Base-by-base conservation (phyloP, 2,113 vertebrate genomes). In the Hepsetus odoe region DNA sequence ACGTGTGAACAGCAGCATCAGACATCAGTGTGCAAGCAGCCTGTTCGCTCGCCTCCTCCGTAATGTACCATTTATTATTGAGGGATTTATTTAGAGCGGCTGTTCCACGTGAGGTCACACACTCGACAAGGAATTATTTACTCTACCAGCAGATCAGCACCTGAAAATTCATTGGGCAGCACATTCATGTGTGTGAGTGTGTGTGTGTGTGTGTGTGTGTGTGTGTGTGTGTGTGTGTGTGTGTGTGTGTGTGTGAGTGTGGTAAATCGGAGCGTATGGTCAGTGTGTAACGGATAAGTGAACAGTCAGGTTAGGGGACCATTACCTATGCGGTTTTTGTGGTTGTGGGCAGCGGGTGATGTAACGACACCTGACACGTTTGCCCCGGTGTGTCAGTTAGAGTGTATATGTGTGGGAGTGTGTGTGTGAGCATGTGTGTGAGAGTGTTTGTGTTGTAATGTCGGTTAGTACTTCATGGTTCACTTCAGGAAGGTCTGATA, bases 301-400 rank as follows among this genome's bases (percentile, higher is more conserved):
- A 87, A 85, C 87, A 90, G 91, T 87, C 88, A 82, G 84, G 77
- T 79, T 59, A 86, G 79, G 79, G 82, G 30, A 71, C 56, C 51
- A 86, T 89, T 86, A 86, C 84, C 88, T 91, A 90, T 90, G 87
- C 83, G 74, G 75, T 44, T 71, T 26, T 44, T 2, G 70, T 56
- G 12, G 79, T 92, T 89, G 87, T 85, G 86, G 90, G 92, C 87
- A 38, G 56, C 22, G 55, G 76, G 83, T 93, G 87, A 90, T 90
- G 92, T 94, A 94, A 95, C 66, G 91, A 83, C 90, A 95, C 93
- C 94, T 95, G 92, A 92, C 89, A 91, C 84, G 88, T 90, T 90
- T 88, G 78, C 71, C 81, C 77, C 83, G 84, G 68, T 90, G 80
- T 82, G 86, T 92, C 85, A 22, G 86, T 0, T 72, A 65, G 70